phyloP scores from a whole-genome alignment of 2,113 vertebrate genomes.

The Hemiscyllium ocellatum region DNA sequence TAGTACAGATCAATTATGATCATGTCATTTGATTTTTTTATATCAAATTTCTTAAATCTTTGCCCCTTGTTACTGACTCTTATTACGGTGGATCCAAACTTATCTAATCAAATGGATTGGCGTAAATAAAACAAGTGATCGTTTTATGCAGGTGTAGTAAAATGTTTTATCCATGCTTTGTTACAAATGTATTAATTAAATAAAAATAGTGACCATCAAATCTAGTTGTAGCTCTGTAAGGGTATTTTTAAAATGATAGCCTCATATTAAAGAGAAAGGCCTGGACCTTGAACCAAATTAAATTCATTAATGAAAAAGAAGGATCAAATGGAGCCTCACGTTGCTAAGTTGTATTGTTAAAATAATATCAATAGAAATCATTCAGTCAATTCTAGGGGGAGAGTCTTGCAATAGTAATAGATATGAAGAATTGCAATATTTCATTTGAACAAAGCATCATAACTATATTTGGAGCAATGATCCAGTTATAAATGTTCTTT shows the following conservation, averaged over 20 bases:
- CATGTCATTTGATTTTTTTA: too few species aligned
- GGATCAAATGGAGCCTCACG: not conserved
- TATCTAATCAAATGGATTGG: not conserved
- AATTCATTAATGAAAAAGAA: not conserved
- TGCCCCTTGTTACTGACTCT: too few species aligned
- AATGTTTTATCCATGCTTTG: not conserved
- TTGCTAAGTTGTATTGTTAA: constrained; percentile 9
- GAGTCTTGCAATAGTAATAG: not conserved
- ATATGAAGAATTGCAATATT: not conserved
- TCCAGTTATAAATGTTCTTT: not conserved
- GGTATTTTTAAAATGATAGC: not conserved
- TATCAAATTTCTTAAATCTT: too few species aligned
- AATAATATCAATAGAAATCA: constrained; percentile 12
- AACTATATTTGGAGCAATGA: not conserved
- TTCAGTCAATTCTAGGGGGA: not conserved
- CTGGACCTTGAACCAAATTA: constrained; percentile 8
- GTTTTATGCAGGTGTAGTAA: not conserved
- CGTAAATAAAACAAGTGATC: not conserved
- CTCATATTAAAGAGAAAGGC: not conserved
- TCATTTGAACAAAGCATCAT: not conserved
- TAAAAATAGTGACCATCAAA: not conserved
- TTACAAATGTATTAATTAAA: not conserved
- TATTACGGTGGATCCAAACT: not conserved
- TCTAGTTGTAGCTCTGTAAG: not conserved
- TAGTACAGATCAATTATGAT: too few species aligned